Evolutionary conservation across 2,888 invertebrate genomes (phyloP).

Genomic region (Lasioglossum malachurum): DNA sequence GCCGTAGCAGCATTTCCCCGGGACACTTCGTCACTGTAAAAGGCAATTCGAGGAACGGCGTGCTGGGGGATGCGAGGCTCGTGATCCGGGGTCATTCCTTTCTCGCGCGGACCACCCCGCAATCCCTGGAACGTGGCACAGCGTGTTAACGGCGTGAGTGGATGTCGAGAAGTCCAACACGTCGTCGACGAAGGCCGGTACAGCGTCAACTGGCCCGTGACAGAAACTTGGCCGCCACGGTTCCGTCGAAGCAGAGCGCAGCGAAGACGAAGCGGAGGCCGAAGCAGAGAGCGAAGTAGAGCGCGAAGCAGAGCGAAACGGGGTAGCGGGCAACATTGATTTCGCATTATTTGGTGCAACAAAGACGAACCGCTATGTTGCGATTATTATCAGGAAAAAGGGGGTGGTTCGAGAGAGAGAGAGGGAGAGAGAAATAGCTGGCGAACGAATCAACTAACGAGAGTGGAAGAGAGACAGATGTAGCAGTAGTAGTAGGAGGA

Average conservation of each 20-base stretch:
- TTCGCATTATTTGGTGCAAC: background rate
- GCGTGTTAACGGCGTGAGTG: background rate
- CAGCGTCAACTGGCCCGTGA: background rate
- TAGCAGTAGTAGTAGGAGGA: background rate
- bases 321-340: background rate
- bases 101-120: background rate
- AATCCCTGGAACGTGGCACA: background rate
- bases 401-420: background rate
- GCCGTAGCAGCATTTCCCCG: background rate
- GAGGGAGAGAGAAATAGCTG: background rate
- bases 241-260: background rate
- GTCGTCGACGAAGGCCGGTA: background rate
- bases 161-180: background rate
- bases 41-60: background rate
- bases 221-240: background rate
- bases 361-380: background rate
- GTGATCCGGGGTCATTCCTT: background rate
- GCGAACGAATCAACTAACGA: background rate
- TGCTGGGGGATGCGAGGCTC: background rate
- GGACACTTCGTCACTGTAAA: background rate
- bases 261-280: background rate
- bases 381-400: slow-evolving; percentile 22
- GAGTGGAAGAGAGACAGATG: background rate
- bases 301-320: background rate
- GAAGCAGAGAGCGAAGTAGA: background rate